Base-by-base conservation (phyloP, 2,113 vertebrate species). In the Eurystomus gularis region DNA sequence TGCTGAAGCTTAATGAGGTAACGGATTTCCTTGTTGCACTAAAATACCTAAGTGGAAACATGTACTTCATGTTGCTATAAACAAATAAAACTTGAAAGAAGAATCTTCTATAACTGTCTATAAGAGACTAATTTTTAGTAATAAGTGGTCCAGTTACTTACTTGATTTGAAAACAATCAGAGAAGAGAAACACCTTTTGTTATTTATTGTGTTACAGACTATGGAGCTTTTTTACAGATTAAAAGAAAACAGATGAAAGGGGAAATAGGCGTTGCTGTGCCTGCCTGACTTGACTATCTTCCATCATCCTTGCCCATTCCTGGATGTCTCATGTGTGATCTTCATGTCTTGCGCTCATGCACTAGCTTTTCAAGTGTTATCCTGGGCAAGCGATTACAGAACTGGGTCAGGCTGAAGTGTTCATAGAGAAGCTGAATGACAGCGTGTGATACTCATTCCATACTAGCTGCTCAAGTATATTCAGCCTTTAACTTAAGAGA, bases 11-110 rank as follows among this genome's bases (percentile, higher is more conserved):
- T 85, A 42, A 4, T 92, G 71, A 76, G 52, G 44, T 88, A 82
- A 89, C 69, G 91, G 65, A 84, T 91, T 88, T 96, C 77, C 73
- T 69, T 87, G 95, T 96, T 95, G 92, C 81, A 91, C 70, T 91
- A 11, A 94, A 94, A 79, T 94, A 80, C 81, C 70, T 52, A 91
- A 82, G 62, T 94, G 82, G 88, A 96, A 86, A 76, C 35, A 42
- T 54, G 57, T 93, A 61, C 69, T 95, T 96, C 6, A 37, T 84
- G 77, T 95, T 92, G 26, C 52, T 92, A 42, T 93, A 86, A 93
- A 89, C 40, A 93, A 97, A 96, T 97, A 96, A 97, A 96, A 57
- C 35, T 89, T 28, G 15, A 44, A 93, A 86, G 40, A 92, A 83
- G 73, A 80, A 77, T 93, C 81, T 96, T 93, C 77, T 76, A 1